Conservation (phyloP, 2,888 invertebrate genomes). For the Galeopsomyia nigrocyanea region DNA sequence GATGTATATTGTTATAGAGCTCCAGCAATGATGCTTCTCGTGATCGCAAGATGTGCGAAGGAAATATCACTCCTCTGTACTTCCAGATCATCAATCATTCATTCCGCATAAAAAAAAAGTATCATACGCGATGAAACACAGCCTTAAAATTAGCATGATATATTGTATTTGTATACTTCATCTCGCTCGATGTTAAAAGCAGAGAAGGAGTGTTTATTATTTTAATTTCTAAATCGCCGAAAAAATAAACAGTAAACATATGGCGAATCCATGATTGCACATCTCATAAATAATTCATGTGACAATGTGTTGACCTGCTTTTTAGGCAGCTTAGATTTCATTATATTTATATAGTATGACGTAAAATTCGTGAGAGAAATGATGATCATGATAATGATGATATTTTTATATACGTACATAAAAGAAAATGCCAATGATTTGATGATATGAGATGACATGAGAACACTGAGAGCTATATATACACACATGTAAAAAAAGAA, state of each 20-base stretch:
- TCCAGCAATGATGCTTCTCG: slow-evolving; percentile 24
- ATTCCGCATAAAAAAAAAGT: slow-evolving; percentile 3
- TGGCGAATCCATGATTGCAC: no score
- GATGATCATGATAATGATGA: slow-evolving; percentile 33
- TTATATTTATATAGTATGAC: no score
- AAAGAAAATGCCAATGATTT: slow-evolving; percentile 50
- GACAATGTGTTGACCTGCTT: no score
- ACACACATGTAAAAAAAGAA: slow-evolving; percentile 44
- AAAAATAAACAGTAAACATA: no score
- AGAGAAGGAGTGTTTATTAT: slow-evolving; percentile 38
- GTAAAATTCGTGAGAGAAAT: slow-evolving; percentile 33
- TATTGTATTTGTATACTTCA: slow-evolving; percentile 21
- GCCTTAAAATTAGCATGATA: slow-evolving; percentile 29
- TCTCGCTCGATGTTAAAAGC: slow-evolving; percentile 45
- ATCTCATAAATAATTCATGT: no score
- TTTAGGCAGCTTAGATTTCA: no score
- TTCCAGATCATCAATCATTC: slow-evolving; percentile 24
- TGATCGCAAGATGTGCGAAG: slow-evolving; percentile 2
- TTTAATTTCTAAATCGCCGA: slow-evolving; percentile 11
- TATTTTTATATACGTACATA: no score
- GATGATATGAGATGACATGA: slow-evolving; percentile 51
- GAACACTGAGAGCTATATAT: slow-evolving; percentile 50
- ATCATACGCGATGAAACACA: slow-evolving; percentile 9
- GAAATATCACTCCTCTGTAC: slow-evolving; percentile 11
- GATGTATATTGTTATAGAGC: slow-evolving; percentile 12